These are phyloP conservation scores for Sebastiscus tertius DNA, from an alignment of 2,797 vertebrate species.

Conservation along the genomic window DNA sequence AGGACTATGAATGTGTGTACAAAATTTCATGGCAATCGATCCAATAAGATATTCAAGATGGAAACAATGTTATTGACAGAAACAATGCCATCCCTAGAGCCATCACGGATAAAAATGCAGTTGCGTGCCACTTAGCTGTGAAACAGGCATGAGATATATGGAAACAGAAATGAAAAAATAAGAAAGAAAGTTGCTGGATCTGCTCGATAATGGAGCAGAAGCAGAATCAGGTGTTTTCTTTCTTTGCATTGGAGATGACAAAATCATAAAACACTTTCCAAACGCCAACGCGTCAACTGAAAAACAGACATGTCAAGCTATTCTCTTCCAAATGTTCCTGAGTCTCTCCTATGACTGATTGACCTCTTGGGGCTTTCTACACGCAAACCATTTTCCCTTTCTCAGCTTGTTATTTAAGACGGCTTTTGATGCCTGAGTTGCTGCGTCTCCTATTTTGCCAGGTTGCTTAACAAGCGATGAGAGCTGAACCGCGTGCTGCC, in stretches of 20 bases:
- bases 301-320: slow-evolving; percentile 8
- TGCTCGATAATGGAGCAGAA: not conserved
- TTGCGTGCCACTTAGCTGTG: not conserved
- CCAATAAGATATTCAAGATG: not conserved
- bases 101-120: not conserved
- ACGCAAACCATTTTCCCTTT: slow-evolving; percentile 27
- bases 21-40: not conserved
- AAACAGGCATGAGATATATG: not conserved
- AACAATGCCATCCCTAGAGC: not conserved
- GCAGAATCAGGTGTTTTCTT: slow-evolving; percentile 27
- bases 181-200: not conserved
- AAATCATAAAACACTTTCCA: slow-evolving; percentile 12
- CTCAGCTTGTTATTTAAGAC: slow-evolving; percentile 76
- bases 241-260: not conserved
- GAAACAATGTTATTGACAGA: not conserved
- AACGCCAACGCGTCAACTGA: slow-evolving; percentile 7
- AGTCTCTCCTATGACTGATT: slow-evolving; percentile 30
- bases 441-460: slow-evolving; percentile 57
- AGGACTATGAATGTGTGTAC: not conserved
- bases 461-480: slow-evolving; percentile 60
- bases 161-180: not conserved
- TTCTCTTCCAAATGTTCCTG: slow-evolving; percentile 27
- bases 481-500: slow-evolving; percentile 41
- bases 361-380: slow-evolving; percentile 40
- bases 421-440: slow-evolving; percentile 57